phyloP scores from a whole-genome alignment of 2,888 invertebrate genomes.

The Imbricaverruca yamaguchii region DNA sequence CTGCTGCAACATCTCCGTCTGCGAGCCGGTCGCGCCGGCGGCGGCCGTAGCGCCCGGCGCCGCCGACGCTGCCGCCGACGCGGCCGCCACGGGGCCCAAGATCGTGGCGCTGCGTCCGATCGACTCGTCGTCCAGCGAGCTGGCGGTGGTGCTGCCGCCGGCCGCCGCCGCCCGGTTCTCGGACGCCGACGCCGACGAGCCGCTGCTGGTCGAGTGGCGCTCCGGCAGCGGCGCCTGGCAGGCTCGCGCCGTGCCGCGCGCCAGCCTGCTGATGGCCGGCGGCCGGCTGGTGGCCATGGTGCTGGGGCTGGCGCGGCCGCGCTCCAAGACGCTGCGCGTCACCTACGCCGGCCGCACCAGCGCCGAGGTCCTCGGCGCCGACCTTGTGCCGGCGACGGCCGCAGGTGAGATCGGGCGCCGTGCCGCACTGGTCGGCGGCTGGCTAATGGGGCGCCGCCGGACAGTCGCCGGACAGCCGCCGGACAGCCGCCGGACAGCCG shows the following conservation, averaged over 20 bases:
- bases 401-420: too few relatives aligned
- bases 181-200: background rate
- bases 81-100: background rate
- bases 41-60: background rate
- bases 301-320: background rate
- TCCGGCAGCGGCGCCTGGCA: background rate
- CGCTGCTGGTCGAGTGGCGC: background rate
- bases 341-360: background rate
- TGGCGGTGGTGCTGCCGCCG: background rate
- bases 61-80: background rate
- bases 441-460: background rate
- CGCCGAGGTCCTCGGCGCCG: background rate
- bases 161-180: background rate
- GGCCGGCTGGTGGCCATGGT: background rate
- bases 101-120: background rate
- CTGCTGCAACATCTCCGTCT: slow-evolving; percentile 75
- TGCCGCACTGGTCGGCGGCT: too few relatives aligned
- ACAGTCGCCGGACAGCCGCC: background rate
- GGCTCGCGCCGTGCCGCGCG: background rate
- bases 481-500: too few relatives aligned
- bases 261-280: background rate
- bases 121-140: background rate
- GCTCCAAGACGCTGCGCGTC: background rate
- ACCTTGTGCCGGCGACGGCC: background rate
- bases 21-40: slow-evolving; percentile 47